A percentile compares a stretch with the other conserved stretches of the same genome.
Conservation (phyloP, 1,140 invertebrate species). For the Scaptomyza pallida region DNA sequence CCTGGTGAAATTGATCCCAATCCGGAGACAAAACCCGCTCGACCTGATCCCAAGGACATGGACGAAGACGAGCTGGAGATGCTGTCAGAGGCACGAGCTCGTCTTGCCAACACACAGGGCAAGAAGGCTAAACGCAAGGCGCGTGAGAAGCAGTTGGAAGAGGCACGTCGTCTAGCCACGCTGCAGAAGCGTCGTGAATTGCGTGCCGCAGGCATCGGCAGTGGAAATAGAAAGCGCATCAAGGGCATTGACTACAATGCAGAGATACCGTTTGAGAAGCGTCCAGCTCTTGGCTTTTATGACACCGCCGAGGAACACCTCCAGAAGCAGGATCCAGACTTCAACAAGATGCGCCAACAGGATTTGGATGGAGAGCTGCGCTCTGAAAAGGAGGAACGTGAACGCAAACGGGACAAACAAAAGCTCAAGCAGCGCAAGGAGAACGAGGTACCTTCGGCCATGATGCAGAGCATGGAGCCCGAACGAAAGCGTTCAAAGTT, state of each 20-base stretch:
- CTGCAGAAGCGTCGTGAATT: conserved; percentile 98
- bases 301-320: conserved; percentile 95
- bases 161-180: conserved; percentile 97
- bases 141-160: conserved; percentile 98
- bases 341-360: conserved; percentile 94
- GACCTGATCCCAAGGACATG: conserved; percentile 99
- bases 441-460: conserved; percentile 96
- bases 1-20: conserved; percentile 99
- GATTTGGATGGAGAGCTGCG: conserved; percentile 96
- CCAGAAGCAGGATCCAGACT: conserved; percentile 95
- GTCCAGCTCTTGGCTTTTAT: conserved; percentile 95
- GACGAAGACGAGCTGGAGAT: conserved; percentile 99
- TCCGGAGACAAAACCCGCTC: conserved; percentile 99
- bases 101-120: conserved; percentile 99
- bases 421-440: conserved; percentile 98
- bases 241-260: conserved; percentile 97
- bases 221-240: conserved; percentile 77
- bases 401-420: conserved; percentile 94
- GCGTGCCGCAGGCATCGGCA: conserved; percentile 97
- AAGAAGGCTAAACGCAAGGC: conserved; percentile 99
- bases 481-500: conserved; percentile 97
- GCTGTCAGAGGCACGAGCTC: conserved; percentile 98
- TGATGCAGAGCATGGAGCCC: conserved; percentile 95
- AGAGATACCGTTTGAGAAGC: conserved; percentile 99
- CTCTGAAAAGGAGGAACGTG: conserved; percentile 94